Evolutionary conservation across 2,888 invertebrate genomes (phyloP), one percentile per base, ranked within the genome.

Genomic region (Cephonodes hylas): DNA sequence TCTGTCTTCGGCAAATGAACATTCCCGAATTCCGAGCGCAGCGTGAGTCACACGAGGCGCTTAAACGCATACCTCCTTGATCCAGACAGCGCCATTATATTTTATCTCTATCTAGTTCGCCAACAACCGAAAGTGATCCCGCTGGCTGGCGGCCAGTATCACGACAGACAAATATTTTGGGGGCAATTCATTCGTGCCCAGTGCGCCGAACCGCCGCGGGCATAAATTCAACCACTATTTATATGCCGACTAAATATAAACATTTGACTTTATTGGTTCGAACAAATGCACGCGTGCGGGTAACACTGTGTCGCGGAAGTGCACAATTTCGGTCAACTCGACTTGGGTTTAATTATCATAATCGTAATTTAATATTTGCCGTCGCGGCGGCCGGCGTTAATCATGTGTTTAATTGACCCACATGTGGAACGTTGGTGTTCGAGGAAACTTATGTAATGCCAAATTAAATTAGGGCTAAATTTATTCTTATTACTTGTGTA

Each of bases 121-220:
- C 25, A 60, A 60, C 45, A 68, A 63, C 68, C 81, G 89, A 91
- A 88, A 92, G 89, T 90, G 89, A 91, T 88, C 85, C 86, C 77
- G 80, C 84, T 92, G 92, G 92, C 89, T 66, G 56, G 62, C 60
- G 59, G 87, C 91, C 92, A 92, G 83, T 74, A 76, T 70, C 77
- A 83, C 86, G 86, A 86, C 87, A 89, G 90, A 91, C 90, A 85
- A 89, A 91, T 88, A 89, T 91, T 90, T 90, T 84, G 83, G 81
- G 80, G 85, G 73, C 84, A 86, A 89, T 87, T 84, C 87, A 88
- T 90, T 84, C 77, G 82, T 73, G 80, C 84, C 76, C 79, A 71
- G 70, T 74, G 76, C 77, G 78, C 70, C 73, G 75, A 70, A 64
- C 81, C 71, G 66, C 71, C 67, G 63, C 75, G 78, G 77, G 75